A percentile compares a stretch with the other conserved stretches of the same genome.
Evolutionary conservation across 2,888 invertebrate species (phyloP).

Genomic region (Parochlus steinenii): DNA sequence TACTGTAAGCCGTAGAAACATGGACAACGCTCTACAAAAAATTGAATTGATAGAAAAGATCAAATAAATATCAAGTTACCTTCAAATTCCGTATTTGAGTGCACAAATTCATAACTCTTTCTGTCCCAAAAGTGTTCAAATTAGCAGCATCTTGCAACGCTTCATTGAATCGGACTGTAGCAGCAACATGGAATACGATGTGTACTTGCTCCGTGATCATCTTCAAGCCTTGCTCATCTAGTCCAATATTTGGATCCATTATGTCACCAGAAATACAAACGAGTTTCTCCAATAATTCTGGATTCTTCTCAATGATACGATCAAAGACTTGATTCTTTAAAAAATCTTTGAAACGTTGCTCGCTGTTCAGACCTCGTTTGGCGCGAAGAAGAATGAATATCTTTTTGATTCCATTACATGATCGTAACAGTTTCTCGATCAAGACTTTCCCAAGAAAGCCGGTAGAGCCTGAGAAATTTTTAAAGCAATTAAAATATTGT

Average conservation of each 20-base stretch:
- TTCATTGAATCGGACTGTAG: slow-evolving; percentile 90
- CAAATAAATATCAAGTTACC: slow-evolving; percentile 25
- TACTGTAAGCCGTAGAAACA: slow-evolving; percentile 92
- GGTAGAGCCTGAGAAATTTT: no score
- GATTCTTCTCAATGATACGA: slow-evolving; percentile 43
- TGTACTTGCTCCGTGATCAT: slow-evolving; percentile 50
- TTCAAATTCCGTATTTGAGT: slow-evolving; percentile 60
- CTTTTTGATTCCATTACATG: slow-evolving; percentile 58
- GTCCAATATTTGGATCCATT: slow-evolving; percentile 48
- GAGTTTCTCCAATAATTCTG: slow-evolving; percentile 48
- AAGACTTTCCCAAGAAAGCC: slow-evolving; percentile 59
- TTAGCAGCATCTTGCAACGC: slow-evolving; percentile 71
- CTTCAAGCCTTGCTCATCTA: slow-evolving; percentile 44
- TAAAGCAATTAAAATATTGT: no score
- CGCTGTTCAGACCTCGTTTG: slow-evolving; percentile 41
- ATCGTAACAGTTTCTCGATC: slow-evolving; percentile 77
- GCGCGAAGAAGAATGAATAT: slow-evolving; percentile 70
- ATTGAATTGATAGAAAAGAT: not conserved
- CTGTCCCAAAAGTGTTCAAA: slow-evolving; percentile 81
- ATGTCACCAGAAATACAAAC: slow-evolving; percentile 61
- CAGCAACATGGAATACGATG: slow-evolving; percentile 88
- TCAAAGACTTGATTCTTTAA: slow-evolving; percentile 54
- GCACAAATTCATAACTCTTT: slow-evolving; percentile 66
- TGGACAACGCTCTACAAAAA: slow-evolving; percentile 55
- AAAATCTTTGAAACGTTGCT: slow-evolving; percentile 37